Conservation (phyloP, 2,888 invertebrate genomes). For the Phymatocera aterrima region DNA sequence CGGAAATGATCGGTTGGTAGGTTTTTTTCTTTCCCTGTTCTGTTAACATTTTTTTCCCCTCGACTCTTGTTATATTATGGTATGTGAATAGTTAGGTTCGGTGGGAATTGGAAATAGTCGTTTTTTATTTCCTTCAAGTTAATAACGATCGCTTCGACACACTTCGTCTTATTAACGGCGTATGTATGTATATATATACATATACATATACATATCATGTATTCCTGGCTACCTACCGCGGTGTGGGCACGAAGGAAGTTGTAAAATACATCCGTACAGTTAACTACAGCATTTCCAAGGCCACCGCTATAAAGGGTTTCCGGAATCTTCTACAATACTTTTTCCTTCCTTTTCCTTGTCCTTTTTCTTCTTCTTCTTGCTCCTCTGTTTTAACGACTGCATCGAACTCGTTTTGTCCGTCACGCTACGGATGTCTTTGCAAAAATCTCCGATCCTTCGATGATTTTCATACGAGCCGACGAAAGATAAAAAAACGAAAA, state of each 20-base stretch:
- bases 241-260: constrained; percentile 21
- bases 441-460: too few relatives aligned
- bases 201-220: too few relatives aligned
- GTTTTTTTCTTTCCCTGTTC: too few relatives aligned
- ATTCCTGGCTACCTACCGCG: too few relatives aligned
- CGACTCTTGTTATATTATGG: too few relatives aligned
- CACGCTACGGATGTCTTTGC: too few relatives aligned
- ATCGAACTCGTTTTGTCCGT: neutral
- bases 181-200: neutral
- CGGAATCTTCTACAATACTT: constrained; percentile 2
- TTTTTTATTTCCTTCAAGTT: constrained; percentile 11
- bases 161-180: constrained; percentile 26
- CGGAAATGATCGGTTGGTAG: too few relatives aligned
- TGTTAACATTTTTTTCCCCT: too few relatives aligned
- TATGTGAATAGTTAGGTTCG: too few relatives aligned
- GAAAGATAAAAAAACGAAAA: neutral
- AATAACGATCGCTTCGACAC: constrained; percentile 14
- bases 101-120: too few relatives aligned
- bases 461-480: neutral
- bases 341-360: neutral
- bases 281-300: constrained; percentile 15
- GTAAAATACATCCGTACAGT: constrained; percentile 40
- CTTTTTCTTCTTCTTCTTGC: neutral
- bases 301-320: constrained; percentile 24
- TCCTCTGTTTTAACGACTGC: neutral